phyloP scores from a whole-genome alignment of 2,797 vertebrate species.

The Danio kyathit region DNA sequence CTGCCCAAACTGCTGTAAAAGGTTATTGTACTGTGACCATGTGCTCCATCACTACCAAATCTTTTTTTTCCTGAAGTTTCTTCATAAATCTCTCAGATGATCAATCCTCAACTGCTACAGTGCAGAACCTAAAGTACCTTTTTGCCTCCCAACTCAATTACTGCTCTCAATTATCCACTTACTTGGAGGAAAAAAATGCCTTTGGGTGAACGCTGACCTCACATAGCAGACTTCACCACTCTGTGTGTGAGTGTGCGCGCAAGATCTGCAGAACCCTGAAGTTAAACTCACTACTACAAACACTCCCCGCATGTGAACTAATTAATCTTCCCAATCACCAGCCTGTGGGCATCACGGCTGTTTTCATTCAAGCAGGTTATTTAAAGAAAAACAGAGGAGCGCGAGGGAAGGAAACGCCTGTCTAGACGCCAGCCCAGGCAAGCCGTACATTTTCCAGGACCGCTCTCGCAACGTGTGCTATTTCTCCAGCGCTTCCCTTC shows the following conservation, averaged over 20 bases:
- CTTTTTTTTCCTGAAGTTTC: conserved; percentile 3
- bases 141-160: conserved; percentile 47
- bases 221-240: conserved; percentile 50
- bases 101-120: conserved; percentile 36
- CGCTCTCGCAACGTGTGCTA: conserved; percentile 62
- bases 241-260: conserved; percentile 6
- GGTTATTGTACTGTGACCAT: not conserved
- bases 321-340: conserved; percentile 85
- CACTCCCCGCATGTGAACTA: conserved; percentile 72
- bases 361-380: conserved; percentile 78
- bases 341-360: conserved; percentile 78
- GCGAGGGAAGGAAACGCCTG: conserved; percentile 83
- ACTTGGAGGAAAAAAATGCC: conserved; percentile 42
- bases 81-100: conserved; percentile 50
- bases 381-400: conserved; percentile 80
- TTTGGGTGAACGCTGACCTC: conserved; percentile 57
- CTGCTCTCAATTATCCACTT: conserved; percentile 59
- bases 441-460: conserved; percentile 80
- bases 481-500: conserved; percentile 57
- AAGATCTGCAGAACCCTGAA: conserved; percentile 44
- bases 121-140: conserved; percentile 36
- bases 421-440: conserved; percentile 82
- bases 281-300: conserved; percentile 70
- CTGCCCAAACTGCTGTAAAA: not conserved
- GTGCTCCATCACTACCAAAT: conserved; percentile 26